phyloP scores from a whole-genome alignment of 2,797 vertebrate genomes.

The Phataginus tetradactyla region DNA sequence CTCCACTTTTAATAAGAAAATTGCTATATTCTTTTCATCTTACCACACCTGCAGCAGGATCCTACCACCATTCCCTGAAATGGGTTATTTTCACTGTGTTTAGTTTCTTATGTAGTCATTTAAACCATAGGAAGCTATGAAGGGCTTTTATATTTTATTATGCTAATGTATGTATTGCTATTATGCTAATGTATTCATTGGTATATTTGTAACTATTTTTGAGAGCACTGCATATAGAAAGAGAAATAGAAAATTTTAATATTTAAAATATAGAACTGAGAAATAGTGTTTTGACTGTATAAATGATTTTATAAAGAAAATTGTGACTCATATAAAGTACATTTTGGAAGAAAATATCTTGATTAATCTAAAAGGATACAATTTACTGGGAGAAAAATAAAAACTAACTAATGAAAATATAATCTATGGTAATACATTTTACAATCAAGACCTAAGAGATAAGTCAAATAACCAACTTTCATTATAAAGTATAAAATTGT shows the following conservation, averaged over 20 bases:
- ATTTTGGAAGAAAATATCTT: conserved; percentile 12
- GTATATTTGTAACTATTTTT: background rate
- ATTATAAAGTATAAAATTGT: conserved; percentile 11
- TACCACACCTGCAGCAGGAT: background rate
- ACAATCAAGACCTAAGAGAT: background rate
- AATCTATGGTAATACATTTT: background rate
- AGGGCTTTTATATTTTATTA: background rate
- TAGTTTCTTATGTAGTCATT: background rate
- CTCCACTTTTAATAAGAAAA: background rate
- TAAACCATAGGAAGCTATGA: background rate
- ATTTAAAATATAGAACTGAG: background rate
- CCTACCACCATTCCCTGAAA: background rate
- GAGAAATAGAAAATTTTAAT: background rate
- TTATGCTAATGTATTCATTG: background rate
- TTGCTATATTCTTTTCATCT: background rate
- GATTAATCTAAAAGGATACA: background rate
- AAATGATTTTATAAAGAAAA: background rate
- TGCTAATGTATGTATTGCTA: background rate
- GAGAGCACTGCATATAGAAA: background rate
- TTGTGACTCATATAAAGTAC: background rate
- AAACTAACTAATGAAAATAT: background rate
- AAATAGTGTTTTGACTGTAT: background rate
- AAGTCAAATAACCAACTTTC: conserved; percentile 28
- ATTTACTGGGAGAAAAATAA: background rate
- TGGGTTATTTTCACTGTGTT: background rate